Evolutionary conservation across 2,797 vertebrate genomes (phyloP).

Genomic region (Moxostoma hubbsi): DNA sequence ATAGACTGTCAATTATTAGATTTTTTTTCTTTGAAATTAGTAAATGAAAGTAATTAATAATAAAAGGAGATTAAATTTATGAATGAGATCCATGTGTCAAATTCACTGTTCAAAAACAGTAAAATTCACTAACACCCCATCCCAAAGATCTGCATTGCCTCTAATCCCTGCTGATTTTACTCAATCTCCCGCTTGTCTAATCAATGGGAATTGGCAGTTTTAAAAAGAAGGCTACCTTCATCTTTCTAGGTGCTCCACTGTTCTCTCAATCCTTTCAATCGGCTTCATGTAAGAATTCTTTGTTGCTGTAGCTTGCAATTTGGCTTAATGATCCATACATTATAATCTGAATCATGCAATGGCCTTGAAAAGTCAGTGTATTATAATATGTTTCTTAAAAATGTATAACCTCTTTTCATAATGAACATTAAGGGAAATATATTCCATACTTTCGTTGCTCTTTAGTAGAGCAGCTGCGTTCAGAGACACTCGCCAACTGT

Average conservation of each 20-base stretch:
- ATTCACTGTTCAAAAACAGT: too few species aligned
- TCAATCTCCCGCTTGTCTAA: constrained; percentile 61
- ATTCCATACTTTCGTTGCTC: constrained; percentile 7
- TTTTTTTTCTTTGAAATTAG: too few species aligned
- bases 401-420: neutral
- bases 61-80: too few species aligned
- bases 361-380: too few species aligned
- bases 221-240: constrained; percentile 69
- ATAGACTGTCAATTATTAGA: too few species aligned
- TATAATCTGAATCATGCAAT: too few species aligned
- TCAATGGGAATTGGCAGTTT: constrained; percentile 75
- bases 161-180: constrained; percentile 67
- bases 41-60: too few species aligned
- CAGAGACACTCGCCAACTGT: constrained; percentile 20
- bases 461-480: constrained; percentile 3
- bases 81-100: too few species aligned
- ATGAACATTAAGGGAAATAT: constrained; percentile 9
- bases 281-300: neutral
- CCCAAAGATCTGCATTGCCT: constrained; percentile 31
- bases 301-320: constrained; percentile 9
- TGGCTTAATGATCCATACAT: neutral
- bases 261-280: constrained; percentile 10
- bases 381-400: too few species aligned
- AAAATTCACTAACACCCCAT: too few species aligned
- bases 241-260: constrained; percentile 63